These are phyloP conservation scores for Prionailurus bengalensis DNA, from an alignment of 2,113 vertebrate species.

Conservation along the genomic window DNA sequence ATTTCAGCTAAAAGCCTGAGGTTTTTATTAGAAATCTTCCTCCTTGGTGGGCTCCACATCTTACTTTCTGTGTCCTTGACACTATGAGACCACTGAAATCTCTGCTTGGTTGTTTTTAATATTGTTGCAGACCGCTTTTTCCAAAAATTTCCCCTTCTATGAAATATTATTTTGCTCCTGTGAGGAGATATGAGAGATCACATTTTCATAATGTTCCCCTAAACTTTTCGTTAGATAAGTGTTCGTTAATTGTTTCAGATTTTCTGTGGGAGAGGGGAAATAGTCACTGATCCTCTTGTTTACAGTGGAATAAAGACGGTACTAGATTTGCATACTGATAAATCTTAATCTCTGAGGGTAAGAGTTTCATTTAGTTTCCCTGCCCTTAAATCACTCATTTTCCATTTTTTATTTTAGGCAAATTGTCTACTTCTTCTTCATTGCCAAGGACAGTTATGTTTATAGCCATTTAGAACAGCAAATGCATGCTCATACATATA, in stretches of 20 bases:
- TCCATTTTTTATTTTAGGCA: slow-evolving; percentile 1
- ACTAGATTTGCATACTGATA: background rate
- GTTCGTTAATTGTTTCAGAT: slow-evolving; percentile 2
- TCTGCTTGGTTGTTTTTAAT: background rate
- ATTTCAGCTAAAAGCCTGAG: background rate
- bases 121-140: background rate
- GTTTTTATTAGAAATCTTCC: background rate
- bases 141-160: background rate
- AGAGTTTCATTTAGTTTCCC: background rate
- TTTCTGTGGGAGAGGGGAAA: background rate
- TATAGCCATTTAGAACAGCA: background rate
- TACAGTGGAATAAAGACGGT: background rate
- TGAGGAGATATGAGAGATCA: background rate
- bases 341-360: background rate
- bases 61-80: background rate
- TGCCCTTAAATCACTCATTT: slow-evolving; percentile 7
- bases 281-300: background rate
- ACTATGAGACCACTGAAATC: background rate
- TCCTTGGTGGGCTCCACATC: background rate
- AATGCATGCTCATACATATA: background rate
- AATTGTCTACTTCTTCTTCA: slow-evolving; percentile 40
- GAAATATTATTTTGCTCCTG: background rate
- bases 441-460: slow-evolving; percentile 6
- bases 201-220: background rate
- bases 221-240: background rate